Evolutionary conservation across 2,888 invertebrate species (phyloP).

Genomic region (Auanema sp.): DNA sequence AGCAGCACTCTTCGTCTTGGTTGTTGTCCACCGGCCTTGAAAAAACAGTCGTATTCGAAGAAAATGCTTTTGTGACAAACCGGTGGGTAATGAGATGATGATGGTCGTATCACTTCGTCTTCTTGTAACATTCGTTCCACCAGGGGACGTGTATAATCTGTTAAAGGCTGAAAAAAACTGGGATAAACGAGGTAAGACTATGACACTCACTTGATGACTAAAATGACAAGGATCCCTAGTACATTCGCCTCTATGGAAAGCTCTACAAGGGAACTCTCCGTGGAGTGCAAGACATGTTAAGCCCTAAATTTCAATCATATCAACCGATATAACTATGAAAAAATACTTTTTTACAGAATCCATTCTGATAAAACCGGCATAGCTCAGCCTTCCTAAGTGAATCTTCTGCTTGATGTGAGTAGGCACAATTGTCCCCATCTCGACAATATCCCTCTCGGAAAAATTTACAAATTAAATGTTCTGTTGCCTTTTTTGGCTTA

Average conservation of each 20-base stretch:
- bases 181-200: neutral
- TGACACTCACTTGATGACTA: constrained; percentile 46
- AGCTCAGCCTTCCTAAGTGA: constrained; percentile 56
- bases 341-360: constrained; percentile 59
- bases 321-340: constrained; percentile 9
- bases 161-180: constrained; percentile 41
- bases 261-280: constrained; percentile 62
- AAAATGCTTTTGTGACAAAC: neutral
- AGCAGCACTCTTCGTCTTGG: constrained; percentile 51
- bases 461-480: constrained; percentile 62
- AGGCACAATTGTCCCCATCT: constrained; percentile 61
- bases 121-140: constrained; percentile 50
- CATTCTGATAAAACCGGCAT: constrained; percentile 61
- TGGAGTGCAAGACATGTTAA: constrained; percentile 55
- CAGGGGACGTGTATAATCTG: constrained; percentile 57
- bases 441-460: constrained; percentile 64
- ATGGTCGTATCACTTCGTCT: constrained; percentile 21
- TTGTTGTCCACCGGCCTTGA: constrained; percentile 8
- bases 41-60: neutral
- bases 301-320: constrained; percentile 29
- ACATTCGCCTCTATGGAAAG: constrained; percentile 59
- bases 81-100: constrained; percentile 11
- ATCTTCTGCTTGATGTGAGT: constrained; percentile 60
- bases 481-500: constrained; percentile 33
- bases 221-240: constrained; percentile 56